Conservation (phyloP, 35 echinoderm and acorn worm species). For the Ophiothrix spiculata region DNA sequence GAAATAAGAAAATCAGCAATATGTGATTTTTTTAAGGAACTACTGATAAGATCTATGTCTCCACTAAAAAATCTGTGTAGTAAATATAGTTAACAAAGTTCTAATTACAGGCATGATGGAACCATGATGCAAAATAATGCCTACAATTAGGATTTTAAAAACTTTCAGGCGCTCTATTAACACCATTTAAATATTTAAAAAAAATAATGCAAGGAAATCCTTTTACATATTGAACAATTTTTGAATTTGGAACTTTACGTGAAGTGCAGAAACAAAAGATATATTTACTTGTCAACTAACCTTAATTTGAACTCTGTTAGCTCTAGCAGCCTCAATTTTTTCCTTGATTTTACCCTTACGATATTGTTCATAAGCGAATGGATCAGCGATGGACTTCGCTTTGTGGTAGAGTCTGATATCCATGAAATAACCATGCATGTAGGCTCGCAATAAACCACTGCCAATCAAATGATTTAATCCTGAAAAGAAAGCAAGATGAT, state of each 20-base stretch:
- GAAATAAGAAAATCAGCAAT: too few species aligned
- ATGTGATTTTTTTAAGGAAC: neutral
- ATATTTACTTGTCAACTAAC: constrained; percentile 8
- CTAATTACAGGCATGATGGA: too few species aligned
- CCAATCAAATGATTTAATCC: constrained; percentile 90
- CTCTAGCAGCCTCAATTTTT: constrained; percentile 90
- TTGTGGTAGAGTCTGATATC: constrained; percentile 96
- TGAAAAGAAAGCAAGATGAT: neutral
- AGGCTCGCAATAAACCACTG: constrained; percentile 78
- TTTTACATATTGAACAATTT: too few species aligned
- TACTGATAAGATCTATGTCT: neutral
- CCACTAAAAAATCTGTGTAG: neutral
- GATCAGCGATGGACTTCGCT: constrained; percentile 89
- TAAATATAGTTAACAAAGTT: too few species aligned
- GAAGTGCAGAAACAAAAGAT: neutral
- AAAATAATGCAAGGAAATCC: too few species aligned
- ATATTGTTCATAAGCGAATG: constrained; percentile 93
- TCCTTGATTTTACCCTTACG: constrained; percentile 78
- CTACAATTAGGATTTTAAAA: neutral
- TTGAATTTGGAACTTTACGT: too few species aligned
- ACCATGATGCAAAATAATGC: neutral
- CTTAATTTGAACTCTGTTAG: constrained; percentile 81
- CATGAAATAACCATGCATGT: constrained; percentile 99
- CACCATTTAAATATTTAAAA: too few species aligned
- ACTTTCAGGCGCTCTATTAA: neutral